phyloP scores from a whole-genome alignment of 2,888 invertebrate species.

The Dermolepida albohirtum region DNA sequence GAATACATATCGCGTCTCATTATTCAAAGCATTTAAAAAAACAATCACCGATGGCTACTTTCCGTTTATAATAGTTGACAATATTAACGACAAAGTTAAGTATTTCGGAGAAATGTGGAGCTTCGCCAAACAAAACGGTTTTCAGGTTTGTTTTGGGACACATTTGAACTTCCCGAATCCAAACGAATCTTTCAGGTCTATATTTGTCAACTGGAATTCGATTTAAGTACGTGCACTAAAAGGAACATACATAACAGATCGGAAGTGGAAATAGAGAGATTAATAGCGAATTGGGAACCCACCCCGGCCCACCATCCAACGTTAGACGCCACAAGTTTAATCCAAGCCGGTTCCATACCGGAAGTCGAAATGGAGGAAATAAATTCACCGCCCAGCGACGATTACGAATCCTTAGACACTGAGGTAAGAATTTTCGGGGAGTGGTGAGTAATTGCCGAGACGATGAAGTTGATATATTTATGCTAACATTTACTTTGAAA shows the following conservation, averaged over 20 bases:
- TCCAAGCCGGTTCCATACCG: constrained; percentile 85
- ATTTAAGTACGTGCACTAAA: constrained; percentile 80
- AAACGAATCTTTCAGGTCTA: constrained; percentile 79
- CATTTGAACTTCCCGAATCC: too few relatives aligned
- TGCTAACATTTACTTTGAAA: constrained; percentile 19
- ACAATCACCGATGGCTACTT: constrained; percentile 91
- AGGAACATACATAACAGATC: constrained; percentile 87
- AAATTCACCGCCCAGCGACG: constrained; percentile 59
- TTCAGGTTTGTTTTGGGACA: constrained; percentile 73
- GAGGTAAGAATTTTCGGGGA: constrained; percentile 57
- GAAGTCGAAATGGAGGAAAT: constrained; percentile 86
- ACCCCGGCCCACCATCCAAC: constrained; percentile 86
- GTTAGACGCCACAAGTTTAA: constrained; percentile 83
- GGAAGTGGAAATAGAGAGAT: constrained; percentile 80
- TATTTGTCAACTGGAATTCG: constrained; percentile 88
- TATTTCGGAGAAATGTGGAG: constrained; percentile 91
- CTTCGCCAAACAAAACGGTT: constrained; percentile 85
- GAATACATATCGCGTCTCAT: constrained; percentile 81
- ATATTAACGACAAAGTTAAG: constrained; percentile 84
- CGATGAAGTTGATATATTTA: neutral
- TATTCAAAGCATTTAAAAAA: constrained; percentile 91
- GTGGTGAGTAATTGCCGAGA: constrained; percentile 37
- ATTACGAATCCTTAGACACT: constrained; percentile 67
- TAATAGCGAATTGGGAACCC: constrained; percentile 78
- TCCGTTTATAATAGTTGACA: constrained; percentile 92